Percentiles rank a stretch among this genome's conserved stretches.
These are phyloP conservation scores for Sitophilus oryzae DNA, from an alignment of 1,140 invertebrate species.

Conservation along the genomic window DNA sequence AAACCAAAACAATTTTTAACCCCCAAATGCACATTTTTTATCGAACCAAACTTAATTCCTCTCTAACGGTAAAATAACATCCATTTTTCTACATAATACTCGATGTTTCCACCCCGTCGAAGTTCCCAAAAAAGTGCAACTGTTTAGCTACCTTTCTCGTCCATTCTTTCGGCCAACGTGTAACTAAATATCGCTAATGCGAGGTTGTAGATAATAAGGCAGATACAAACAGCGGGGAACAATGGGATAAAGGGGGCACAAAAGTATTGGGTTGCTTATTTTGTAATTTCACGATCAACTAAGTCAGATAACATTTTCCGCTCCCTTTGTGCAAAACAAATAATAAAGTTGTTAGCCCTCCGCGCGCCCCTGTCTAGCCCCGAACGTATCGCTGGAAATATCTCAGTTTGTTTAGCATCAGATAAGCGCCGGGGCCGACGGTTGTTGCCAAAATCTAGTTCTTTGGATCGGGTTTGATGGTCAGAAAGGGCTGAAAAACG, in stretches of 20 bases:
- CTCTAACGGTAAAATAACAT: too few relatives aligned
- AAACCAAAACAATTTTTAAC: too few relatives aligned
- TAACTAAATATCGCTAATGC: conserved; percentile 30
- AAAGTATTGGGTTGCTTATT: conserved; percentile 37
- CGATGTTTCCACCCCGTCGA: conserved; percentile 13
- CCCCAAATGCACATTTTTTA: too few relatives aligned
- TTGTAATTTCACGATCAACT: conserved; percentile 35
- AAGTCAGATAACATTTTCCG: conserved; percentile 31
- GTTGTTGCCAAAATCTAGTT: neutral
- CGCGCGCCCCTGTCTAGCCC: neutral
- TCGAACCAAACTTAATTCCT: too few relatives aligned
- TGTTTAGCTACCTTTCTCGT: conserved; percentile 11
- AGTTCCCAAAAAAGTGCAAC: conserved; percentile 25
- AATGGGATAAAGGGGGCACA: conserved; percentile 21
- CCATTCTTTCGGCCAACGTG: conserved; percentile 13
- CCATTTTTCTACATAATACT: too few relatives aligned
- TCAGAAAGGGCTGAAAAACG: neutral
- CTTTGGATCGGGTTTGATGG: neutral
- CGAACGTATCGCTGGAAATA: conserved; percentile 9
- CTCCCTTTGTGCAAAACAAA: conserved; percentile 24
- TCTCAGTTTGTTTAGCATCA: conserved; percentile 10
- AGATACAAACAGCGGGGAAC: conserved; percentile 29
- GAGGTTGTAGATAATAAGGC: conserved; percentile 31
- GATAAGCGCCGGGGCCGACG: conserved; percentile 5
- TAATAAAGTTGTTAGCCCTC: conserved; percentile 24